Conservation (phyloP, 2,113 vertebrate species). For the Aviceda subcristata region DNA sequence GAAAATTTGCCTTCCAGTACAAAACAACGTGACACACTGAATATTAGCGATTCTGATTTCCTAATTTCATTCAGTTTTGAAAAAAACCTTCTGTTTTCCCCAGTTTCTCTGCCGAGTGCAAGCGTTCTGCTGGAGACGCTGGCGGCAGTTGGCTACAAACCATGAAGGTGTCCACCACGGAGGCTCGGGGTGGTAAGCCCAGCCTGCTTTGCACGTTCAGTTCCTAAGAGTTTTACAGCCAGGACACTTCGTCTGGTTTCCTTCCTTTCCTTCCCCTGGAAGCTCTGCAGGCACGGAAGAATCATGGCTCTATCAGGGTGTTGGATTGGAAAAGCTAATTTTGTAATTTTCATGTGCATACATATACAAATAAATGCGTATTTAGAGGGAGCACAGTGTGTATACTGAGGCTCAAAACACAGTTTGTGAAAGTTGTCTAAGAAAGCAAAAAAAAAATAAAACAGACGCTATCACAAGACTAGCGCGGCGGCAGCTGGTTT, state of each 20-base stretch:
- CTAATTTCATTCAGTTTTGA: background rate
- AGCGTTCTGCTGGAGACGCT: background rate
- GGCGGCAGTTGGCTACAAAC: background rate
- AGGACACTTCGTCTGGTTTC: background rate
- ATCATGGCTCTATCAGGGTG: background rate
- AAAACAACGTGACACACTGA: background rate
- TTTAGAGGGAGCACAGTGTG: background rate
- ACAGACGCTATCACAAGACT: background rate
- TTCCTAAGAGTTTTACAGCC: background rate
- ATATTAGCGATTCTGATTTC: background rate
- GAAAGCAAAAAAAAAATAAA: background rate
- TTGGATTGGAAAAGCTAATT: background rate
- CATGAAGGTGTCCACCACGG: background rate
- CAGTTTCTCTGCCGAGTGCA: background rate
- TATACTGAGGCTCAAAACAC: background rate
- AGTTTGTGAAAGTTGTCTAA: background rate
- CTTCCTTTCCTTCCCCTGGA: background rate
- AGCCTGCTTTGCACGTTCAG: background rate
- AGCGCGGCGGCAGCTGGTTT: background rate
- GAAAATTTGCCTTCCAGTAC: background rate
- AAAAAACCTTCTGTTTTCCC: background rate
- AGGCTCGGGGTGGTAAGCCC: background rate
- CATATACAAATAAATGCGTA: background rate
- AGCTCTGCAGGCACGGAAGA: background rate
- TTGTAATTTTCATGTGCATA: background rate